A percentile compares a stretch with the other conserved stretches of the same genome.
phyloP scores from a whole-genome alignment of 2,888 invertebrate species.

The Chloroclysta siterata region DNA sequence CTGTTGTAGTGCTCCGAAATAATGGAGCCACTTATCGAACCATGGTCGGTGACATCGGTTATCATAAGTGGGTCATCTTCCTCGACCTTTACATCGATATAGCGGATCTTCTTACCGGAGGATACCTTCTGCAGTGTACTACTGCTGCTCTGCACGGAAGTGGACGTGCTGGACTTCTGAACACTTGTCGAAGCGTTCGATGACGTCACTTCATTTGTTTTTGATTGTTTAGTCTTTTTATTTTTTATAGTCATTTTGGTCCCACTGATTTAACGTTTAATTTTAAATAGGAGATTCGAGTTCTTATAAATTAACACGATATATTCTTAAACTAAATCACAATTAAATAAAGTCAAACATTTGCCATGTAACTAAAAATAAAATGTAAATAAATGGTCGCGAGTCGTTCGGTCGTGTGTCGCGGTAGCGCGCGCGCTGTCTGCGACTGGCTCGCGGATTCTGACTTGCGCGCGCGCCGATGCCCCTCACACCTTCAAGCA shows the following conservation, averaged over 20 bases:
- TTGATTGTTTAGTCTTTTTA: slow-evolving; percentile 83
- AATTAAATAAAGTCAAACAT: slow-evolving; percentile 63
- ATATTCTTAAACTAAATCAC: slow-evolving; percentile 67
- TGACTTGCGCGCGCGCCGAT: slow-evolving; percentile 58
- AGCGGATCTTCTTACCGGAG: slow-evolving; percentile 79
- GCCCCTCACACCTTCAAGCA: slow-evolving; percentile 36
- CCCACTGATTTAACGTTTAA: slow-evolving; percentile 58
- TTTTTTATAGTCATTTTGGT: slow-evolving; percentile 84
- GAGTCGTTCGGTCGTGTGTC: slow-evolving; percentile 81
- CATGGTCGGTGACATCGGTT: slow-evolving; percentile 78
- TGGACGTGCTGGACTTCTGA: slow-evolving; percentile 75
- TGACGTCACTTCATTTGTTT: slow-evolving; percentile 71
- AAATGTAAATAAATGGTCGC: slow-evolving; percentile 65
- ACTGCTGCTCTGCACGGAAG: slow-evolving; percentile 73
- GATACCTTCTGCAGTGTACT: slow-evolving; percentile 76
- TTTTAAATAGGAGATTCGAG: slow-evolving; percentile 69
- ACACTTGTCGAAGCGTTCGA: slow-evolving; percentile 78
- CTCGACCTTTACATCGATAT: slow-evolving; percentile 83
- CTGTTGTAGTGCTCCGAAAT: slow-evolving; percentile 81
- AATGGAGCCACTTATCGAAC: slow-evolving; percentile 77
- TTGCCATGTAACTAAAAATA: slow-evolving; percentile 67
- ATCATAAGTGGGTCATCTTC: slow-evolving; percentile 83
- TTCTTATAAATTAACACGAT: slow-evolving; percentile 55
- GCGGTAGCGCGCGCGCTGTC: slow-evolving; percentile 75
- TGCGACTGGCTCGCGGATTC: slow-evolving; percentile 79